phyloP scores from a whole-genome alignment of 2,797 vertebrate genomes.

The Catostomus latipinnis region DNA sequence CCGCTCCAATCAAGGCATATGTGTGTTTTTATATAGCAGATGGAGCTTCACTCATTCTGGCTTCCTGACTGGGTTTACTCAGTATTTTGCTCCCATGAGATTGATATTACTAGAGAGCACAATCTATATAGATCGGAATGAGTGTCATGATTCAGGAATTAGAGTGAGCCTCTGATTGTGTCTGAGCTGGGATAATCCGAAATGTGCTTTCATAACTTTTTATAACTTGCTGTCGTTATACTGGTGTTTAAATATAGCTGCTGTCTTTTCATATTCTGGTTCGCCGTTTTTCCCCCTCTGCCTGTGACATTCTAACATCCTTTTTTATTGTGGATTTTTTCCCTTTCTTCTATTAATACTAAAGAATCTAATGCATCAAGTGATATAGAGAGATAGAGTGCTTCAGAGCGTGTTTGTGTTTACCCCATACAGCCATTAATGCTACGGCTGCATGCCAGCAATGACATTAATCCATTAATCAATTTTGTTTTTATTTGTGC shows the following conservation, averaged over 20 bases:
- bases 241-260: slow-evolving; percentile 42
- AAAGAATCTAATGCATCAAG: slow-evolving; percentile 28
- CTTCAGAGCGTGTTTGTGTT: slow-evolving; percentile 42
- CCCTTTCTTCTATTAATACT: slow-evolving; percentile 23
- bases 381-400: slow-evolving; percentile 40
- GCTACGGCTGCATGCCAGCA: slow-evolving; percentile 65
- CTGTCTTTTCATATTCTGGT: slow-evolving; percentile 26
- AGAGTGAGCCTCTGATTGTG: slow-evolving; percentile 24
- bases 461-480: slow-evolving; percentile 78
- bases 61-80: slow-evolving; percentile 46
- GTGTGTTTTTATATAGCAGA: slow-evolving; percentile 38
- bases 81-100: slow-evolving; percentile 29
- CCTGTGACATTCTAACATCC: slow-evolving; percentile 17
- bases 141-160: slow-evolving; percentile 36
- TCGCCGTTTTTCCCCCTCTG: slow-evolving; percentile 20
- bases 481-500: slow-evolving; percentile 71
- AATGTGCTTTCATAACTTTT: slow-evolving; percentile 46
- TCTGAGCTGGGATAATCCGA: slow-evolving; percentile 40
- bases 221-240: slow-evolving; percentile 35
- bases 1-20: slow-evolving; percentile 34
- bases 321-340: slow-evolving; percentile 34
- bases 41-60: slow-evolving; percentile 46
- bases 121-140: slow-evolving; percentile 46
- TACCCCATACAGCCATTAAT: slow-evolving; percentile 50
- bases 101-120: slow-evolving; percentile 45